Evolutionary conservation across 2,797 vertebrate genomes (phyloP).

Genomic region (Hephaestus fuliginosus): DNA sequence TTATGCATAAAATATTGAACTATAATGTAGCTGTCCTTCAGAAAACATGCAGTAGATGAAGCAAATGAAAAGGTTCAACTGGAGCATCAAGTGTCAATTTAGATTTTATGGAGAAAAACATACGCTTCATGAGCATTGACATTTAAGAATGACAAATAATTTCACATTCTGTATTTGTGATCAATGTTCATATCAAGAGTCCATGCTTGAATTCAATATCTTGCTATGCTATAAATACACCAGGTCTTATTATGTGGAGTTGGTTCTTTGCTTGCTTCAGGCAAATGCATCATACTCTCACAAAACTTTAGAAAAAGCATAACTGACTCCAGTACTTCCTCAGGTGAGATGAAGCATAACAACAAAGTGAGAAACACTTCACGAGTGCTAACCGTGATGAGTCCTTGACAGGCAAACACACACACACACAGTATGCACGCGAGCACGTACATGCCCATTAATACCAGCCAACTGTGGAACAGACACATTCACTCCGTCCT

Average conservation of each 20-base stretch:
- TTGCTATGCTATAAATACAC: background rate
- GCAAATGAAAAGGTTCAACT: too few relatives aligned
- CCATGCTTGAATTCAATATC: background rate
- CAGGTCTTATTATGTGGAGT: too few relatives aligned
- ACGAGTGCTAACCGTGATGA: background rate
- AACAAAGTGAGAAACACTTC: background rate
- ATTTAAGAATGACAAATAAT: background rate
- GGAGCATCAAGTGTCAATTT: background rate
- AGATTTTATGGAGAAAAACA: background rate
- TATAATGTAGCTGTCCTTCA: background rate
- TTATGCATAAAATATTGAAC: background rate
- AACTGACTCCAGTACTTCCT: too few relatives aligned
- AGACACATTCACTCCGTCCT: background rate
- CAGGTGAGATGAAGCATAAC: too few relatives aligned
- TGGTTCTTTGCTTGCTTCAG: too few relatives aligned
- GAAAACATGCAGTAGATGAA: background rate
- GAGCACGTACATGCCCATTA: background rate
- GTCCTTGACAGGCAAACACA: conserved; percentile 8
- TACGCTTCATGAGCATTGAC: too few relatives aligned
- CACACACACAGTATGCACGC: background rate
- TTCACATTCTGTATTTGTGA: background rate
- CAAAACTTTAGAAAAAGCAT: too few relatives aligned
- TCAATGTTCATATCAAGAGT: background rate
- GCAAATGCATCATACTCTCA: too few relatives aligned
- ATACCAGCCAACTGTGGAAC: conserved; percentile 14